These are phyloP conservation scores for Pristionchus exspectatus DNA, from an alignment of 2,888 invertebrate species.

Conservation along the genomic window DNA sequence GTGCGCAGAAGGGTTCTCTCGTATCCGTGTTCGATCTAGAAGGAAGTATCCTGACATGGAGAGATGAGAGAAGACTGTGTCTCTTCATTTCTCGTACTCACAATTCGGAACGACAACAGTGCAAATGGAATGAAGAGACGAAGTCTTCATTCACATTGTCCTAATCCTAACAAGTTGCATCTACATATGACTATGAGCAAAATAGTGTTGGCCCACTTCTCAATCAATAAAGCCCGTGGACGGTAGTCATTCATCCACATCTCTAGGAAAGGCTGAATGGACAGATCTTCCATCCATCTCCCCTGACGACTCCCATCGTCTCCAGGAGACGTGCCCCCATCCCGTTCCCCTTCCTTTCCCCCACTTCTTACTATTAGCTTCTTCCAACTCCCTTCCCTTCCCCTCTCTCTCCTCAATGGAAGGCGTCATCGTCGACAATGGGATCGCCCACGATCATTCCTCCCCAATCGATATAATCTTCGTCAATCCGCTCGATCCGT, in stretches of 20 bases:
- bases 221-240: not conserved
- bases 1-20: not conserved
- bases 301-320: not conserved
- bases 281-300: not conserved
- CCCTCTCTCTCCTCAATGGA: not conserved
- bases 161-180: no score
- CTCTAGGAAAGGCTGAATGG: not conserved
- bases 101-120: not conserved
- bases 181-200: not conserved
- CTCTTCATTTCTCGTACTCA: not conserved
- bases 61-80: no score
- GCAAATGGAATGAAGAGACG: no score
- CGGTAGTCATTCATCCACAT: not conserved
- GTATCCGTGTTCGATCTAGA: no score
- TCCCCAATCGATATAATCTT: constrained; percentile 40
- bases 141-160: no score
- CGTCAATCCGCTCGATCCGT: constrained; percentile 50
- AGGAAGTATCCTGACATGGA: no score
- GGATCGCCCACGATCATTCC: not conserved
- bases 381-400: constrained; percentile 35
- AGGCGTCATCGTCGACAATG: not conserved
- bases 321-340: not conserved
- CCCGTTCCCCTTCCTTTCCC: constrained; percentile 26
- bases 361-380: constrained; percentile 20
- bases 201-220: not conserved